phyloP scores from a whole-genome alignment of 2,888 invertebrate species.

The Aplocera efformata region DNA sequence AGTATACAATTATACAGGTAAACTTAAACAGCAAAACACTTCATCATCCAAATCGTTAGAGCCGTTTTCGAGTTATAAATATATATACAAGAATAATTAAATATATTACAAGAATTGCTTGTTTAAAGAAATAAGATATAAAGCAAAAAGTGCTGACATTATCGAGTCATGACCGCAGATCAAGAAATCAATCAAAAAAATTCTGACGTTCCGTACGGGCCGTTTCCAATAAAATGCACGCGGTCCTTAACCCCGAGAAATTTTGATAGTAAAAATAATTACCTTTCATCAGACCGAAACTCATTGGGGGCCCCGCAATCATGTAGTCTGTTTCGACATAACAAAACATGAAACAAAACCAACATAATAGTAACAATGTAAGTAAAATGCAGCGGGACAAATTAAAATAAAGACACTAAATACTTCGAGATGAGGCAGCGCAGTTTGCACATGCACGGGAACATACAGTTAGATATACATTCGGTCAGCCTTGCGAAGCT shows the following conservation, averaged over 20 bases:
- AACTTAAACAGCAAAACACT: too few species aligned
- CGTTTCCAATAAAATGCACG: too few species aligned
- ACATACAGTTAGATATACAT: conserved; percentile 14
- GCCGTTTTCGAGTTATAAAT: too few species aligned
- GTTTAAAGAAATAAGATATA: too few species aligned
- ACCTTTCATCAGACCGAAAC: conserved; percentile 94
- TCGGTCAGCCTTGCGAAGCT: conserved; percentile 59
- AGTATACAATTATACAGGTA: too few species aligned
- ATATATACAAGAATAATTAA: too few species aligned
- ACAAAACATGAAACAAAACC: conserved; percentile 88
- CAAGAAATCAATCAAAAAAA: too few species aligned
- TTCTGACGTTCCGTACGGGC: too few species aligned
- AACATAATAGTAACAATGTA: conserved; percentile 84
- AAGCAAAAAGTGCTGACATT: too few species aligned
- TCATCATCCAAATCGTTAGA: too few species aligned
- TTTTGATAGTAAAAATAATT: conserved; percentile 76
- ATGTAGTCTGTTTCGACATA: conserved; percentile 82
- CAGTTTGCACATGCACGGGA: conserved; percentile 66
- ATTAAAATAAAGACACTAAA: conserved; percentile 48
- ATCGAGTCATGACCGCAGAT: too few species aligned
- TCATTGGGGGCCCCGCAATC: conserved; percentile 90
- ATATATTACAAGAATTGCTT: too few species aligned
- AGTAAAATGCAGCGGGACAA: conserved; percentile 71
- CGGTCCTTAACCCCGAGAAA: conserved; percentile 65
- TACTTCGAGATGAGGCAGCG: conserved; percentile 54